phyloP scores from a whole-genome alignment of 1,140 invertebrate genomes.

The Tetragnatha versicolor region DNA sequence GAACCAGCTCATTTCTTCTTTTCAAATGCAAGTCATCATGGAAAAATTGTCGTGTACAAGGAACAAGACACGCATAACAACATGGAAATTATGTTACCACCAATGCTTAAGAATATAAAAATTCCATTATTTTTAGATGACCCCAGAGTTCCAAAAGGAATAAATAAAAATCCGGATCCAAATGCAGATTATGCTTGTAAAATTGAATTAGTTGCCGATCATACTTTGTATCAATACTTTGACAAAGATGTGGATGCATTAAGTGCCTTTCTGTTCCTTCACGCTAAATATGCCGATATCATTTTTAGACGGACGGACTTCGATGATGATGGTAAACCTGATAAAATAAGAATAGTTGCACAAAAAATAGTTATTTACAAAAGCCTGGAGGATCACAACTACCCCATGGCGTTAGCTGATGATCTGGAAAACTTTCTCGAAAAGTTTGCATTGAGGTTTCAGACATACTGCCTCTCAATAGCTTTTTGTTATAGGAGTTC shows the following conservation, averaged over 20 bases:
- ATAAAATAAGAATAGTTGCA: constrained; percentile 18
- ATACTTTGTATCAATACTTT: constrained; percentile 24
- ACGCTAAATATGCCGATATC: constrained; percentile 8
- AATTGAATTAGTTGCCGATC: constrained; percentile 62
- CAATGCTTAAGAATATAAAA: neutral
- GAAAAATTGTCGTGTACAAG: constrained; percentile 3
- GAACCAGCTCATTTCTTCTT: constrained; percentile 7
- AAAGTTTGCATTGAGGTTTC: neutral
- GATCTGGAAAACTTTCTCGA: neutral
- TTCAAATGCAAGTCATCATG: neutral
- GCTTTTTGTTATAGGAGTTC: neutral
- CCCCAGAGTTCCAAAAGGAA: neutral
- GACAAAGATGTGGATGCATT: neutral
- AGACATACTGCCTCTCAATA: constrained; percentile 17
- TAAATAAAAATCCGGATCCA: neutral
- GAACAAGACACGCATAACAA: neutral
- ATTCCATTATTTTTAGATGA: neutral
- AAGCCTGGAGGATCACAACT: neutral
- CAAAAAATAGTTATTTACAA: constrained; percentile 3
- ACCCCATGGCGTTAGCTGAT: neutral
- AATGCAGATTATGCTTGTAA: neutral
- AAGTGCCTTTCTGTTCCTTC: constrained; percentile 20
- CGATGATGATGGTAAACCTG: neutral
- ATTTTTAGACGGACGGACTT: constrained; percentile 22
- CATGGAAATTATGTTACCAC: neutral